These are phyloP conservation scores for Sylvia atricapilla DNA, from an alignment of 2,113 vertebrate genomes.

Conservation along the genomic window DNA sequence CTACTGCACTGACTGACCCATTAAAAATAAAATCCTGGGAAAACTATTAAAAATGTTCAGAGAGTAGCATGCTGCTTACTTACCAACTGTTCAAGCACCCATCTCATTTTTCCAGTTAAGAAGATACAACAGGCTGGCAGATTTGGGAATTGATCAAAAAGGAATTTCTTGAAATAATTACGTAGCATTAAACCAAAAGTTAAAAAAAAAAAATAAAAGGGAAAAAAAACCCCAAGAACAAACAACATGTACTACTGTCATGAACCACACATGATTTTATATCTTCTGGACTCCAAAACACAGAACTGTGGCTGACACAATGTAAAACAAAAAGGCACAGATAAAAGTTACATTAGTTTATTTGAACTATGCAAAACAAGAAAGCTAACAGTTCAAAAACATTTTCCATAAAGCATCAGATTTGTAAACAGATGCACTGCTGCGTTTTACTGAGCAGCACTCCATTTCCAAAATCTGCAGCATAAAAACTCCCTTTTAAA, in stretches of 20 bases:
- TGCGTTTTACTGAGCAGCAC: slow-evolving; percentile 72
- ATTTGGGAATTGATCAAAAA: slow-evolving; percentile 81
- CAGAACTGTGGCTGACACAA: slow-evolving; percentile 68
- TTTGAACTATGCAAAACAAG: slow-evolving; percentile 66
- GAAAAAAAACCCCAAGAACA: slow-evolving; percentile 7
- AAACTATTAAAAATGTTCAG: slow-evolving; percentile 72
- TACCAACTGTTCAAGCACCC: slow-evolving; percentile 80
- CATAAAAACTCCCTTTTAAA: slow-evolving; percentile 71
- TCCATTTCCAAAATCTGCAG: slow-evolving; percentile 70
- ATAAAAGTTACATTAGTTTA: slow-evolving; percentile 74
- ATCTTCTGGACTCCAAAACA: slow-evolving; percentile 72
- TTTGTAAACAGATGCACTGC: slow-evolving; percentile 63
- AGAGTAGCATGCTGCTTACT: slow-evolving; percentile 78
- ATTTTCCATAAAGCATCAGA: slow-evolving; percentile 58
- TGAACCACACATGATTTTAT: slow-evolving; percentile 75
- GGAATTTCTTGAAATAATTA: slow-evolving; percentile 78
- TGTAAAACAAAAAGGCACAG: slow-evolving; percentile 66
- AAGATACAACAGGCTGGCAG: slow-evolving; percentile 81
- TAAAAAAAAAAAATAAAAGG: background rate
- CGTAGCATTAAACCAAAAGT: slow-evolving; percentile 70
- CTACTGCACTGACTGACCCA: slow-evolving; percentile 37
- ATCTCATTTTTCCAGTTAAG: slow-evolving; percentile 81
- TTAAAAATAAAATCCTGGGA: slow-evolving; percentile 65
- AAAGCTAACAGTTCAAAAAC: slow-evolving; percentile 61
- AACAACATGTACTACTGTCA: slow-evolving; percentile 72